A percentile compares a stretch with the other conserved stretches of the same genome.
Conservation (phyloP, 2,113 vertebrate species). For the Malurus elegans region DNA sequence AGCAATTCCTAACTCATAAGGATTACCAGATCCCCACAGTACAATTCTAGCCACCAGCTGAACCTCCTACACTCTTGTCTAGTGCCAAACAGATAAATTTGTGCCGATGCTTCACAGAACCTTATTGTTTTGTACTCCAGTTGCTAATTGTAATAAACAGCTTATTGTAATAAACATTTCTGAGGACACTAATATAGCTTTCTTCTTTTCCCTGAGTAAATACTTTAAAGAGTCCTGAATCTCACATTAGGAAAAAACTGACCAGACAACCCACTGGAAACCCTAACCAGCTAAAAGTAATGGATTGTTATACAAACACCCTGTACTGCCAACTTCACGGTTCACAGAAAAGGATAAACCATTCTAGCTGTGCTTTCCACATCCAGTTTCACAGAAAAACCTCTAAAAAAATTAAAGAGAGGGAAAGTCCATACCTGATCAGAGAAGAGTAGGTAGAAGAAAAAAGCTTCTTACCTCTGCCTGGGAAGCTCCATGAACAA, state of each 20-base stretch:
- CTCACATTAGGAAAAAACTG: not conserved
- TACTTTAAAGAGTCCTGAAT: not conserved
- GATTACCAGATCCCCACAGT: not conserved
- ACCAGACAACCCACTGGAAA: not conserved
- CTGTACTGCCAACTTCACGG: not conserved
- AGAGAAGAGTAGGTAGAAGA: not conserved
- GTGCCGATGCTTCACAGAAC: not conserved
- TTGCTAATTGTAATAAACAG: not conserved
- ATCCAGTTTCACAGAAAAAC: not conserved
- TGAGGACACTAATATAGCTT: not conserved
- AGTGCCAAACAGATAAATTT: not conserved
- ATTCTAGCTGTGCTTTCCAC: not conserved
- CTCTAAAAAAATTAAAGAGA: not conserved
- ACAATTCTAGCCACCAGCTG: not conserved
- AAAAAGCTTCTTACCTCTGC: not conserved
- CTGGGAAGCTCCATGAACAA: conserved; percentile 2
- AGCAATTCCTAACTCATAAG: not conserved
- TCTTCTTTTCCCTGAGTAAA: not conserved
- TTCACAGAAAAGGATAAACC: not conserved
- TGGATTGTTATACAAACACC: not conserved
- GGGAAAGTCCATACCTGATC: not conserved
- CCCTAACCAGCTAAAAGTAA: not conserved
- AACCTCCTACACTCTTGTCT: not conserved
- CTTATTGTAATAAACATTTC: not conserved
- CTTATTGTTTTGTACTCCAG: not conserved